phyloP scores from a whole-genome alignment of 2,113 vertebrate genomes.

The Hiodon tergisus region DNA sequence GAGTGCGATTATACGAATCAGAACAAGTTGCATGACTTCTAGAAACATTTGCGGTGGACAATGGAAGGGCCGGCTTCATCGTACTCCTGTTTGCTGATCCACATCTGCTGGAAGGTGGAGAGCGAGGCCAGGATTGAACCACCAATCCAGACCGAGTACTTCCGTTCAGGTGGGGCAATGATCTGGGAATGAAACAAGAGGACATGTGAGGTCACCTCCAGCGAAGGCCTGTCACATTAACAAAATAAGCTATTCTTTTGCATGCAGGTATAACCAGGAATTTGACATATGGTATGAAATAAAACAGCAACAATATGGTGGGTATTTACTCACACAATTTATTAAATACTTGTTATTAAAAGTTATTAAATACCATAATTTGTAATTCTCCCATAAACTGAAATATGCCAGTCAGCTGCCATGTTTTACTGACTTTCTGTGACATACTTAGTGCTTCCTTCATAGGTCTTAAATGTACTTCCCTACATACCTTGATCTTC shows the following conservation, averaged over 20 bases:
- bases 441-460: not conserved
- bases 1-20: too few relatives aligned
- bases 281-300: not conserved
- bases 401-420: not conserved
- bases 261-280: not conserved
- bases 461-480: not conserved
- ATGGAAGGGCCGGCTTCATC: conserved; percentile 97
- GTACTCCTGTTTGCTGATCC: conserved; percentile 99
- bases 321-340: too few relatives aligned
- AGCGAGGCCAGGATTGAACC: conserved; percentile 96
- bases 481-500: conserved; percentile 86
- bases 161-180: conserved; percentile 92
- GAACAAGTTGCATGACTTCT: conserved; percentile 46
- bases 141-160: conserved; percentile 95
- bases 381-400: too few relatives aligned
- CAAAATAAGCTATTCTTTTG: not conserved
- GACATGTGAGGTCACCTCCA: not conserved
- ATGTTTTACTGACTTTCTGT: not conserved
- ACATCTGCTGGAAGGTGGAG: conserved; percentile 99
- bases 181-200: conserved; percentile 62
- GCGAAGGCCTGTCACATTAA: not conserved
- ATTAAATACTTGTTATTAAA: too few relatives aligned
- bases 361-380: too few relatives aligned
- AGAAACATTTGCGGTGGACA: conserved; percentile 99
- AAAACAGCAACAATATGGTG: too few relatives aligned